These are phyloP conservation scores for Nephrotoma appendiculata DNA, from an alignment of 2,888 invertebrate species.

Conservation along the genomic window DNA sequence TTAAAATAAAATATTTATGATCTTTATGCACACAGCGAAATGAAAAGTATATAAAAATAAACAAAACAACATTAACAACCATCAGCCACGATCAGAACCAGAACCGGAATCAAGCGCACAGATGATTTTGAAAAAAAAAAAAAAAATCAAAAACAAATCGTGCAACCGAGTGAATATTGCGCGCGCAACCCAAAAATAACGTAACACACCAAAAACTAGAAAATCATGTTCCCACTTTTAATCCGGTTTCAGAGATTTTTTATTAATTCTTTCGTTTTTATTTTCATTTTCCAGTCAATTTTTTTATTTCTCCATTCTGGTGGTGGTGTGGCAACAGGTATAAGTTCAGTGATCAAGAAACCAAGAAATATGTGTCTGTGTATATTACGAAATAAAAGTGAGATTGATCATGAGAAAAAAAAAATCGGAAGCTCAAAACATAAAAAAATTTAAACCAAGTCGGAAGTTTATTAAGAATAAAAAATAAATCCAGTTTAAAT, in stretches of 20 bases:
- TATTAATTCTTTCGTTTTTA: background rate
- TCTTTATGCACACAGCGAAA: background rate
- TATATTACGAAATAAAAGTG: background rate
- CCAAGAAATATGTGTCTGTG: background rate
- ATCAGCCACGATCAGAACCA: background rate
- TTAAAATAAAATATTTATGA: background rate
- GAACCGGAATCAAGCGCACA: background rate
- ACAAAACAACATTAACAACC: background rate
- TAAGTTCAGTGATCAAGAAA: background rate
- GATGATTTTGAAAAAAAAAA: background rate
- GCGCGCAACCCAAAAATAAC: background rate
- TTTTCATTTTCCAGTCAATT: background rate
- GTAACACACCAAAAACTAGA: background rate
- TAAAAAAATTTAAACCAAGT: background rate
- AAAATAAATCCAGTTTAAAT: background rate
- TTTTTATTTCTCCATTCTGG: background rate
- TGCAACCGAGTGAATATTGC: background rate
- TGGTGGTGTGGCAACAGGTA: background rate
- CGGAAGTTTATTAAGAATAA: background rate
- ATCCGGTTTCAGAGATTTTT: background rate
- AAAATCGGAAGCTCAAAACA: background rate
- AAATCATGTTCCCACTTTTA: slow-evolving; percentile 1
- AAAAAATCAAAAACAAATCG: background rate
- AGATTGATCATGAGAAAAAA: background rate
- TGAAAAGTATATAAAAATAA: background rate